These are phyloP conservation scores for Stenoptilia bipunctidactyla DNA, from an alignment of 2,888 invertebrate genomes.

Conservation along the genomic window DNA sequence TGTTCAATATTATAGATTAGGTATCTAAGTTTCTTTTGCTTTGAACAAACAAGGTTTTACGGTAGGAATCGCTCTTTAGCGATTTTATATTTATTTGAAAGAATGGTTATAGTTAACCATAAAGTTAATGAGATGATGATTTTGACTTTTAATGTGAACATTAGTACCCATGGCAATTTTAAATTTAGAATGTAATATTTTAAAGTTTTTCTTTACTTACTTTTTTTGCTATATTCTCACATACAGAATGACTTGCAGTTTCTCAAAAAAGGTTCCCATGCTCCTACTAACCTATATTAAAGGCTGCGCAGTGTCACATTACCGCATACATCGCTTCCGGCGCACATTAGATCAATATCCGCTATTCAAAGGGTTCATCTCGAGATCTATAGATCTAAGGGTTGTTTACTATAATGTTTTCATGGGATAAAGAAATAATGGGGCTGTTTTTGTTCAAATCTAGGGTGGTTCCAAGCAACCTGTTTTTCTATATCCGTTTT, in stretches of 20 bases:
- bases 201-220: too few species aligned
- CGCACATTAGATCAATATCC: slow-evolving; percentile 36
- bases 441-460: slow-evolving; percentile 12
- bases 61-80: too few species aligned
- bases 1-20: too few species aligned
- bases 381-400: slow-evolving; percentile 11
- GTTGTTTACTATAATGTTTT: slow-evolving; percentile 20
- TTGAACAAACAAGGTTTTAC: too few species aligned
- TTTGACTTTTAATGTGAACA: too few species aligned
- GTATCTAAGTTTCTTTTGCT: too few species aligned
- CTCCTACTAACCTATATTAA: slow-evolving; percentile 17
- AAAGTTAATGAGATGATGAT: too few species aligned
- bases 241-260: slow-evolving; percentile 2
- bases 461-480: background rate
- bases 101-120: too few species aligned
- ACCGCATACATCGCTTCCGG: slow-evolving; percentile 22
- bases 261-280: slow-evolving; percentile 4
- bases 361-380: slow-evolving; percentile 16
- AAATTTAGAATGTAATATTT: too few species aligned
- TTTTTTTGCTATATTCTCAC: too few species aligned
- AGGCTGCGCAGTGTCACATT: slow-evolving; percentile 11
- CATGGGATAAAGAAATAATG: slow-evolving; percentile 16
- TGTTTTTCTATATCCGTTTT: background rate
- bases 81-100: too few species aligned
- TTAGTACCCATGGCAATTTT: too few species aligned